Evolutionary conservation across 2,888 invertebrate species (phyloP).

Genomic region (Orthonychiurus folsomi): DNA sequence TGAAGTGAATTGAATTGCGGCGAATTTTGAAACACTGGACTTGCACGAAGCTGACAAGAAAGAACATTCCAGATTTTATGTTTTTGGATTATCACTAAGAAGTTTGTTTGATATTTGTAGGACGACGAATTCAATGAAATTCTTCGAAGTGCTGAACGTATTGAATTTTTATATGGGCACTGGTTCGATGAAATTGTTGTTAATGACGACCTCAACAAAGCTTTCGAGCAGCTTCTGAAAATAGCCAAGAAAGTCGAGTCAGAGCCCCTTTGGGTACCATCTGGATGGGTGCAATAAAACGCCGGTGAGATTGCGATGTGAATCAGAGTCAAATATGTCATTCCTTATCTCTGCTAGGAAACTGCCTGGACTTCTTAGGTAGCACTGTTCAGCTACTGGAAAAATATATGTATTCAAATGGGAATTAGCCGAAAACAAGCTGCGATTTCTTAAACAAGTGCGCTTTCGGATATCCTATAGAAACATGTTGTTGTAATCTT

Average conservation of each 20-base stretch:
- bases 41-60: no score
- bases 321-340: not conserved
- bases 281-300: slow-evolving; percentile 78
- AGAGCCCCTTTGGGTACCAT: slow-evolving; percentile 92
- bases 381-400: no score
- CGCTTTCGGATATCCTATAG: no score
- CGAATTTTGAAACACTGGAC: no score
- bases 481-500: no score
- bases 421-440: no score
- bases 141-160: slow-evolving; percentile 70
- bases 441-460: no score
- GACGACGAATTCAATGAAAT: slow-evolving; percentile 87
- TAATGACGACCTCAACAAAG: slow-evolving; percentile 78
- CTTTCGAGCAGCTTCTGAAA: slow-evolving; percentile 74
- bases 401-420: no score
- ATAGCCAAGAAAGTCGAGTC: slow-evolving; percentile 76
- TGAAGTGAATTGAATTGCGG: no score
- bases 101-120: slow-evolving; percentile 51
- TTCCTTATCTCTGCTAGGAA: not conserved
- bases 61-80: no score
- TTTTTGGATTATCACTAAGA: no score
- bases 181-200: slow-evolving; percentile 86
- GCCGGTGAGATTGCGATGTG: not conserved
- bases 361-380: not conserved
- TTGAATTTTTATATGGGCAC: slow-evolving; percentile 87